Percentiles rank a stretch among this genome's conserved stretches.
phyloP scores from a whole-genome alignment of 2,888 invertebrate genomes.

The Rotaria macrura region DNA sequence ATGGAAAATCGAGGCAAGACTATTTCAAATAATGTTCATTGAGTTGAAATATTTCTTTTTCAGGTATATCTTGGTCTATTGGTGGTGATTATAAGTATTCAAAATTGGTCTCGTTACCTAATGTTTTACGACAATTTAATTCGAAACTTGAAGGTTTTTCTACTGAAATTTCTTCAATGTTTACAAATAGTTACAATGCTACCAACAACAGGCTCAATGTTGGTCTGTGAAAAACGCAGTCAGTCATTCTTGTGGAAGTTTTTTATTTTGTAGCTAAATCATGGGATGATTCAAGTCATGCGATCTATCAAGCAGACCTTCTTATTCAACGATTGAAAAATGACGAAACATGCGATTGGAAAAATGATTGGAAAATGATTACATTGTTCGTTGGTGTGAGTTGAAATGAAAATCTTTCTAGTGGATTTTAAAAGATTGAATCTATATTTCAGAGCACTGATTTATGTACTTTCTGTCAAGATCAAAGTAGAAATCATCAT shows the following conservation, averaged over 20 bases:
- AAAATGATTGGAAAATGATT: constrained; percentile 37
- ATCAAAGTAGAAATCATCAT: constrained; percentile 36
- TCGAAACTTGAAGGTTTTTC: constrained; percentile 40
- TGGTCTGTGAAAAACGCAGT: neutral
- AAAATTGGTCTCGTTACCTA: constrained; percentile 39
- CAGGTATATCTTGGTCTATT: constrained; percentile 40
- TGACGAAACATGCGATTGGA: constrained; percentile 35
- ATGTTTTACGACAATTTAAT: constrained; percentile 42
- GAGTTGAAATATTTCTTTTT: neutral
- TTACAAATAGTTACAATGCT: neutral
- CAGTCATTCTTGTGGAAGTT: neutral
- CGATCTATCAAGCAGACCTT: constrained; percentile 36
- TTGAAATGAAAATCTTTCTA: neutral
- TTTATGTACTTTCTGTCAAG: neutral
- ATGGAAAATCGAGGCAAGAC: constrained; percentile 38
- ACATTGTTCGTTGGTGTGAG: constrained; percentile 37
- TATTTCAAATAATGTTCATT: constrained; percentile 33
- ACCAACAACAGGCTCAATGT: neutral
- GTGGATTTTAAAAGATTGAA: neutral
- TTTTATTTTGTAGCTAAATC: constrained; percentile 37
- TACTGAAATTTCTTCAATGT: constrained; percentile 36
- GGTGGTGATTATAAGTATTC: constrained; percentile 40
- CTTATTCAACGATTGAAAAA: constrained; percentile 34
- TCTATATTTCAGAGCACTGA: neutral
- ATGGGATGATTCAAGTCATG: constrained; percentile 37